Percentiles rank a stretch among this genome's conserved stretches.
These are phyloP conservation scores for Halictus ligatus DNA, from an alignment of 2,888 invertebrate species.

Conservation along the genomic window DNA sequence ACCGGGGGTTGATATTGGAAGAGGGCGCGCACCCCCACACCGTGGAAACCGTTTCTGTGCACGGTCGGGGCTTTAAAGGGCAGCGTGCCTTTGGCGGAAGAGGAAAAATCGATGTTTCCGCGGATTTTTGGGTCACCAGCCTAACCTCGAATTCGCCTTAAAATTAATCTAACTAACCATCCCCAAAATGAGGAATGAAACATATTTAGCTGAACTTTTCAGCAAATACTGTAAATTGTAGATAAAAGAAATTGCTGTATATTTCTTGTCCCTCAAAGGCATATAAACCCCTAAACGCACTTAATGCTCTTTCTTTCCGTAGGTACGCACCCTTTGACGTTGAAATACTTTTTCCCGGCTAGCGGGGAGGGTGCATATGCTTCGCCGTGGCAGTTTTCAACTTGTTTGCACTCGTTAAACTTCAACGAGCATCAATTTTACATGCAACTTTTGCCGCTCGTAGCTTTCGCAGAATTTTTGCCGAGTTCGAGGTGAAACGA, in stretches of 20 bases:
- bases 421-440: neutral
- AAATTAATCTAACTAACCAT: too few relatives aligned
- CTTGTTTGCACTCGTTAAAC: neutral
- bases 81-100: neutral
- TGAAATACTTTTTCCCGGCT: neutral
- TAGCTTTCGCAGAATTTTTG: neutral
- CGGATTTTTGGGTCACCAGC: too few relatives aligned
- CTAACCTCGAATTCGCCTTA: too few relatives aligned
- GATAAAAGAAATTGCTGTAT: too few relatives aligned
- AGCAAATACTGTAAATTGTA: too few relatives aligned
- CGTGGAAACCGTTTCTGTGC: neutral
- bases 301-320: neutral
- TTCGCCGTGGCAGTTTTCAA: neutral
- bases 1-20: constrained; percentile 14
- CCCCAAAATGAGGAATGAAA: too few relatives aligned
- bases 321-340: neutral
- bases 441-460: neutral
- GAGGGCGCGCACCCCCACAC: neutral
- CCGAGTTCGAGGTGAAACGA: neutral
- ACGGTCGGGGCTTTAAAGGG: neutral
- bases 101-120: neutral
- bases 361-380: neutral
- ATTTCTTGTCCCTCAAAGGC: too few relatives aligned
- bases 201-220: too few relatives aligned
- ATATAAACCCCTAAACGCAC: too few relatives aligned